phyloP scores from a whole-genome alignment of 1,140 invertebrate species.

The Conopomorpha cramerella region DNA sequence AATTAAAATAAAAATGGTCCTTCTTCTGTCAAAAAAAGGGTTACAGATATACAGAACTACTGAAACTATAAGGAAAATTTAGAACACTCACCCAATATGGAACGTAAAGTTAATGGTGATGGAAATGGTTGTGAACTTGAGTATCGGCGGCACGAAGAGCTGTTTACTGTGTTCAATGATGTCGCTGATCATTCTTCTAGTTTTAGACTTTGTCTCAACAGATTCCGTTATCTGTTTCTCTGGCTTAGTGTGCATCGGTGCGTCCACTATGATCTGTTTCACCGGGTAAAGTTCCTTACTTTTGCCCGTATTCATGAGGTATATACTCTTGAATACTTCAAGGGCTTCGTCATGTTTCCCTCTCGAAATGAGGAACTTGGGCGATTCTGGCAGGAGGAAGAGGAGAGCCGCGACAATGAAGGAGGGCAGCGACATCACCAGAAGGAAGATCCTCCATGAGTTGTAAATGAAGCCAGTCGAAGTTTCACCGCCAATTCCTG shows the following conservation, averaged over 20 bases:
- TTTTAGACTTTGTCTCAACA: conserved; percentile 43
- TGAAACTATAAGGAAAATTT: too few species aligned
- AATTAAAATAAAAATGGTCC: too few species aligned
- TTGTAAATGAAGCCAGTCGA: conserved; percentile 78
- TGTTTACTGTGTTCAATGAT: conserved; percentile 81
- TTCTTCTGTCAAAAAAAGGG: too few species aligned
- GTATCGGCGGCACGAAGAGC: conserved; percentile 76
- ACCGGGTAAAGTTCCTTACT: conserved; percentile 75
- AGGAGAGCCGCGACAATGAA: conserved; percentile 82
- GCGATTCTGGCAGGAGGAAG: conserved; percentile 88
- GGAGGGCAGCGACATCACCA: conserved; percentile 84
- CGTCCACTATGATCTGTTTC: conserved; percentile 75
- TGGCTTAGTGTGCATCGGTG: conserved; percentile 57
- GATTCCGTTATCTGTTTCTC: conserved; percentile 47
- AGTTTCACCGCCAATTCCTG: conserved; percentile 70
- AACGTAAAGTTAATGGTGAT: conserved; percentile 88
- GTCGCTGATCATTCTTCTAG: conserved; percentile 71
- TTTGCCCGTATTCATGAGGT: conserved; percentile 78
- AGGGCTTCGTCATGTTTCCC: conserved; percentile 79
- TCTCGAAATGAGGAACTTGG: conserved; percentile 82
- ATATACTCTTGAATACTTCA: conserved; percentile 78
- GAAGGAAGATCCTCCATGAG: conserved; percentile 89
- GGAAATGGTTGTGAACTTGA: conserved; percentile 80
- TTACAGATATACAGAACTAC: too few species aligned
- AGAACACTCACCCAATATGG: conserved; percentile 80